Evolutionary conservation across 2,113 vertebrate species (phyloP).

Genomic region (Apteryx mantelli): DNA sequence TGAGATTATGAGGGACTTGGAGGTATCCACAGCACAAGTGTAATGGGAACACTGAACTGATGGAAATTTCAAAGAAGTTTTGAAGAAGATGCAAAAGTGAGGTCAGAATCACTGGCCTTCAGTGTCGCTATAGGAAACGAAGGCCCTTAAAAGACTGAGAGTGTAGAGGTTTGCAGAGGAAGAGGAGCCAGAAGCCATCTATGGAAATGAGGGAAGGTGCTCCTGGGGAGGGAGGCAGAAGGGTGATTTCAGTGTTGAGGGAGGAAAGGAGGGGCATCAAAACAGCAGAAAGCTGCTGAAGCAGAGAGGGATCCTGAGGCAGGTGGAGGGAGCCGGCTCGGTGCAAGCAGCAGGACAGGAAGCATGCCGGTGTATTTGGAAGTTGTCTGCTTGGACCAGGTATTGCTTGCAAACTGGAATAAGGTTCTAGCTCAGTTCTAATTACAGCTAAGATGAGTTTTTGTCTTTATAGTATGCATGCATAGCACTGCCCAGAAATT

Average conservation of each 20-base stretch:
- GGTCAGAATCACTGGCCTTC: neutral
- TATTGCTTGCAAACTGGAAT: neutral
- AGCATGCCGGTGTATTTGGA: fast-evolving
- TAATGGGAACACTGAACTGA: fast-evolving
- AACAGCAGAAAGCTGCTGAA: neutral
- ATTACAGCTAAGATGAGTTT: neutral
- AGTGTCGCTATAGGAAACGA: neutral
- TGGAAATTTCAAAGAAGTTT: neutral
- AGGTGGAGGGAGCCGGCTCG: neutral
- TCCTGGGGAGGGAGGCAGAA: neutral
- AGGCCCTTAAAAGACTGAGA: neutral
- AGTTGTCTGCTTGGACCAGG: neutral
- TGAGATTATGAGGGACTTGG: neutral
- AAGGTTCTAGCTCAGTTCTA: neutral
- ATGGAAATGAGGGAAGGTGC: neutral
- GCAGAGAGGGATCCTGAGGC: too few relatives aligned
- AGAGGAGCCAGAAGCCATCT: neutral
- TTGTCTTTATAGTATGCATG: neutral
- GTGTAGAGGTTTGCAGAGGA: neutral
- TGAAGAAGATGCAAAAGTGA: neutral
- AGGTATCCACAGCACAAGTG: neutral
- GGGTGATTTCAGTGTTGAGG: too few relatives aligned
- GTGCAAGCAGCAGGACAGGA: neutral
- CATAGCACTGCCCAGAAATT: neutral
- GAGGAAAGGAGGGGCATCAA: neutral